Evolutionary conservation across 2,113 vertebrate genomes (phyloP), one percentile per base, ranked within the genome.

Genomic region (Sorex araneus): DNA sequence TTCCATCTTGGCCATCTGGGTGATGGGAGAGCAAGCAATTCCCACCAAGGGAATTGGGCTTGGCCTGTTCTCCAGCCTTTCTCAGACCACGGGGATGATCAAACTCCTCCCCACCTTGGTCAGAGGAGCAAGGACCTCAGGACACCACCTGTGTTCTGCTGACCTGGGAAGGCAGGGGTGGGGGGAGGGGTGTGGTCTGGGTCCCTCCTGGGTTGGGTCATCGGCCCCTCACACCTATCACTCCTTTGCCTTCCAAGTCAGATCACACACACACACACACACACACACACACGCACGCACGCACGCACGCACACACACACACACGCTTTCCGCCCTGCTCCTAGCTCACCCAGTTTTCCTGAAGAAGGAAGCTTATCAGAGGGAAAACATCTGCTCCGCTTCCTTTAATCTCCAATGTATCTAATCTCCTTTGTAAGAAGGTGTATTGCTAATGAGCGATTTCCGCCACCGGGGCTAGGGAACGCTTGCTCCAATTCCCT

Each of bases 351-450:
- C 0, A 89, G 82, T 32, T 92, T 95, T 95, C 95, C 91, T 95
- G 95, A 94, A 36, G 84, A 81, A 50, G 86, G 95, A 96, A 2
- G 74, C 94, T 96, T 97, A 96, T 97, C 95, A 97, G 93, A 97
- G 94, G 81, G 63, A 95, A 97, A 97, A 95, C 89, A 97, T 97
- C 93, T 95, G 94, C 71, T 90, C 91, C 78, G 66, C 87, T 97
- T 97, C 92, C 82, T 96, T 96, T 97, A 85, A 94, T 95, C 97
- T 95, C 91, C 94, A 89, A 92, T 94, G 94, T 94, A 94, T 94
- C 96, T 95, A 95, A 94, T 93, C 96, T 95, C 81, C 66, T 84
- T 93, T 91, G 87, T 91, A 94, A 89, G 93, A 93, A 95, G 96
- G 94, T 94, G 87, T 91, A 91, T 82, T 57, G 77, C 92, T 94